These are phyloP conservation scores for Oreochromis mossambicus DNA, from an alignment of 2,797 vertebrate species.

Conservation along the genomic window DNA sequence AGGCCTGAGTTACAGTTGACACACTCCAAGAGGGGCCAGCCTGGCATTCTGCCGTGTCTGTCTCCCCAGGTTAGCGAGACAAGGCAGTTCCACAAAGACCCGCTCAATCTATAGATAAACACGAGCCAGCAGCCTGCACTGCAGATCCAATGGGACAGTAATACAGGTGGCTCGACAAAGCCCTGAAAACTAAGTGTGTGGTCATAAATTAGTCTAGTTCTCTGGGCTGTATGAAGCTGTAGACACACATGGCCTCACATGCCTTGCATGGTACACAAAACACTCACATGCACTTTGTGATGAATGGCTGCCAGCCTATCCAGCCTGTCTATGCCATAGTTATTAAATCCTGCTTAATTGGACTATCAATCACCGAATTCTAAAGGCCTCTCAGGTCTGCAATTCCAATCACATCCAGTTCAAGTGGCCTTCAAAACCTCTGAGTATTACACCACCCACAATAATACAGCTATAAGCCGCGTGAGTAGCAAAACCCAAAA, in stretches of 20 bases:
- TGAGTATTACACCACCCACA: slow-evolving; percentile 25
- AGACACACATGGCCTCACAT: slow-evolving; percentile 29
- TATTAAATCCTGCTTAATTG: slow-evolving; percentile 77
- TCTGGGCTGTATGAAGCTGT: slow-evolving; percentile 19
- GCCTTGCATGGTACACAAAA: slow-evolving; percentile 19
- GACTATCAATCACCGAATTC: slow-evolving; percentile 74
- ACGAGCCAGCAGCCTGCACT: not conserved
- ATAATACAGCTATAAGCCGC: slow-evolving; percentile 13
- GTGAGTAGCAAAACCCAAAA: slow-evolving; percentile 6
- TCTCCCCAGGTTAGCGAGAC: slow-evolving; percentile 42
- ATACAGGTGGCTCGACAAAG: slow-evolving; percentile 21
- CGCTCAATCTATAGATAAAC: slow-evolving; percentile 22
- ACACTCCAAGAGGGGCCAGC: slow-evolving; percentile 34
- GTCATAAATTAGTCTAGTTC: slow-evolving; percentile 54
- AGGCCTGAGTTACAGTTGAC: slow-evolving; percentile 37
- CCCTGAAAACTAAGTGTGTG: slow-evolving; percentile 21
- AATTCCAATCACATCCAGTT: slow-evolving; percentile 59
- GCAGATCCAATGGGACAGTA: slow-evolving; percentile 1
- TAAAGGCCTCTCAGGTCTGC: slow-evolving; percentile 33
- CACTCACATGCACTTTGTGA: slow-evolving; percentile 55
- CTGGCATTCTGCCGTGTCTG: slow-evolving; percentile 22
- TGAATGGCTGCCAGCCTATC: slow-evolving; percentile 68
- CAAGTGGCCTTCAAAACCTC: slow-evolving; percentile 46
- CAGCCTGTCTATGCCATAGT: slow-evolving; percentile 64
- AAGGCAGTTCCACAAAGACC: slow-evolving; percentile 6